phyloP scores from a whole-genome alignment of 53 echinoderm and acorn worm genomes.

The Paracentrotus lividus region DNA sequence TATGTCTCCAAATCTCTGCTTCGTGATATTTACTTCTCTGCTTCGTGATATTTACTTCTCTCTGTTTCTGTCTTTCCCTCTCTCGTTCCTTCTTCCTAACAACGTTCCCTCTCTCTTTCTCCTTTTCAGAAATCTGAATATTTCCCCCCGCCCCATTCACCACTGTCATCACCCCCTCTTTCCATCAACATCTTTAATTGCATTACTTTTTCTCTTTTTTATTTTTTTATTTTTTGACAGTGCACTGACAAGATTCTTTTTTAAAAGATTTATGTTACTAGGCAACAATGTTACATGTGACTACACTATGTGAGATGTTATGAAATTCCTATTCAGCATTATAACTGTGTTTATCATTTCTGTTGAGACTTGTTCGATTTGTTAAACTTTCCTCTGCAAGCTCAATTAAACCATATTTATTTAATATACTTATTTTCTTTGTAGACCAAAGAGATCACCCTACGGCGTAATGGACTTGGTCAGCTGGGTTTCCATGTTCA shows the following conservation, averaged over 20 bases:
- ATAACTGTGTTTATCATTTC: not conserved
- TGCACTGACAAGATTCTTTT: not conserved
- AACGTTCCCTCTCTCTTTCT: not conserved
- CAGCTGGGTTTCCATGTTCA: constrained; percentile 98
- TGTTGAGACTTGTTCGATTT: not conserved
- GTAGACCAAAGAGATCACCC: constrained; percentile 95
- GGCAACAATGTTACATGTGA: not conserved
- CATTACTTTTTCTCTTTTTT: not conserved
- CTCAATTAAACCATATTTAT: not conserved
- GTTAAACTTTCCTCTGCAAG: not conserved
- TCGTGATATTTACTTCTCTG: not conserved
- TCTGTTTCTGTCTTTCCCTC: not conserved
- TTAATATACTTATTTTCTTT: not conserved
- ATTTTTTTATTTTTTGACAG: not conserved
- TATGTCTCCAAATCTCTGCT: not conserved
- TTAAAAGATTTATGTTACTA: not conserved
- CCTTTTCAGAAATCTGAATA: too few relatives aligned
- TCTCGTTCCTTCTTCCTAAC: not conserved
- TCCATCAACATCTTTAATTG: not conserved
- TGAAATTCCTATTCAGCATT: not conserved
- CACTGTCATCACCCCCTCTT: not conserved
- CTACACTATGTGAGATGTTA: too few relatives aligned
- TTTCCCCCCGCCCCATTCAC: not conserved
- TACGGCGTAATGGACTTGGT: constrained; percentile 91
- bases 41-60: not conserved